Base-by-base conservation (phyloP, 2,797 vertebrate genomes). In the Nasua narica region DNA sequence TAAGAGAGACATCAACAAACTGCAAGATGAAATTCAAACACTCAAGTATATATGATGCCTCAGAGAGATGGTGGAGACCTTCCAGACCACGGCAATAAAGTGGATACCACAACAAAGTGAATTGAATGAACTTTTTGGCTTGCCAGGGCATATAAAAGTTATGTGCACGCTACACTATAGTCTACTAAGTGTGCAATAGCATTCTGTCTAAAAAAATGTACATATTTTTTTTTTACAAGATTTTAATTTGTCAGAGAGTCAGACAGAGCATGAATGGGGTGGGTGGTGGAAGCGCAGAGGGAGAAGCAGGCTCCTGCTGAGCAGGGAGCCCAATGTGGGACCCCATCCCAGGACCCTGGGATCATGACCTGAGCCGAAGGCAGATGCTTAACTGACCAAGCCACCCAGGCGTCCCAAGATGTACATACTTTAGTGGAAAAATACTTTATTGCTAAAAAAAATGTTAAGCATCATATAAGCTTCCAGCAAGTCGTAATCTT, bases 11-110 rank as follows among this genome's bases (percentile, higher is more conserved):
- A 84, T 87, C 62, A 65, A 46, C 27, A 32, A 79, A 46, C 0
- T 88, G n/a, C 43, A 93, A 40, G n/a, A 54, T 69, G 91, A 82
- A 94, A 87, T 37, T 83, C 37, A 87, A 87, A 90, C 27, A 92
- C 4, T 78, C 9, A 60, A 48, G 32, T 54, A 69, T 43, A 48
- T 58, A 83, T 83, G 60, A 60, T 87, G 29, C 27, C 27, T 76
- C 43, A 32, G 27, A 29, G 72, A 74, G 27, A 76, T 48, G 14
- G 25, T 46, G 15, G 72, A 76, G 27, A 76, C 29, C 18, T 29
- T 76, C 43, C 43, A 76, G 27, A 48, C 43, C 43, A 48, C 4
- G 15, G 72, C 43, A 18, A 32, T 48, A 48, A 43, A 43, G 25
- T 72, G 13, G 43, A 46, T 43, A 18, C 25, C 40, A 4, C 15